phyloP scores from a whole-genome alignment of 2,797 vertebrate species.

The Oreortyx pictus region DNA sequence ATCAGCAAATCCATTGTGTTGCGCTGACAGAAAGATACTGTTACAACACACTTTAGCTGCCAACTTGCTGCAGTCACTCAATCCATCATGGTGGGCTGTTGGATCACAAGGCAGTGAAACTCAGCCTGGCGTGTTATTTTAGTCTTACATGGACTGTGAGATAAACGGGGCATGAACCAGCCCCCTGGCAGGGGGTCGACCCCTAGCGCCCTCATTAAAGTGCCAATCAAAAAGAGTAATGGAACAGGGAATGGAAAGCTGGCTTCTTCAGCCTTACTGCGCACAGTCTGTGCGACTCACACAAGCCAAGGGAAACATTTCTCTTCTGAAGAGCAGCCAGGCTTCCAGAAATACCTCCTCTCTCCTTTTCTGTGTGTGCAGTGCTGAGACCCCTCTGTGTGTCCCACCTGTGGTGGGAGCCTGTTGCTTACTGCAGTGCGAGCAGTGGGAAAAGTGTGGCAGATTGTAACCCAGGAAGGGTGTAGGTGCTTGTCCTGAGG shows the following conservation, averaged over 20 bases:
- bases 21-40: slow-evolving; percentile 79
- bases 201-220: slow-evolving; percentile 93
- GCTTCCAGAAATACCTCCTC: not conserved
- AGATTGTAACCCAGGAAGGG: not conserved
- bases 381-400: not conserved
- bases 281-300: not conserved
- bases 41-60: slow-evolving; percentile 84
- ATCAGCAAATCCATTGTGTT: slow-evolving; percentile 78
- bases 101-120: slow-evolving; percentile 80
- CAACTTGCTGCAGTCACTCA: slow-evolving; percentile 80
- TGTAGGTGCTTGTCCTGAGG: not conserved
- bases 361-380: not conserved
- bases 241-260: slow-evolving; percentile 75
- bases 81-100: slow-evolving; percentile 89
- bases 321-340: slow-evolving; percentile 13
- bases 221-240: slow-evolving; percentile 96
- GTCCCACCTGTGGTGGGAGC: not conserved
- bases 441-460: not conserved
- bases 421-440: not conserved
- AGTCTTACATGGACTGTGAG: slow-evolving; percentile 85
- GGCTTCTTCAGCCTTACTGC: slow-evolving; percentile 10
- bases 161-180: slow-evolving; percentile 91
- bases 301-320: slow-evolving; percentile 64
- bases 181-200: slow-evolving; percentile 90
- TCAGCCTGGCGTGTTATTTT: slow-evolving; percentile 83